A percentile compares a stretch with the other conserved stretches of the same genome.
These are phyloP conservation scores for Leuciscus waleckii DNA, from an alignment of 2,797 vertebrate genomes.

Conservation along the genomic window DNA sequence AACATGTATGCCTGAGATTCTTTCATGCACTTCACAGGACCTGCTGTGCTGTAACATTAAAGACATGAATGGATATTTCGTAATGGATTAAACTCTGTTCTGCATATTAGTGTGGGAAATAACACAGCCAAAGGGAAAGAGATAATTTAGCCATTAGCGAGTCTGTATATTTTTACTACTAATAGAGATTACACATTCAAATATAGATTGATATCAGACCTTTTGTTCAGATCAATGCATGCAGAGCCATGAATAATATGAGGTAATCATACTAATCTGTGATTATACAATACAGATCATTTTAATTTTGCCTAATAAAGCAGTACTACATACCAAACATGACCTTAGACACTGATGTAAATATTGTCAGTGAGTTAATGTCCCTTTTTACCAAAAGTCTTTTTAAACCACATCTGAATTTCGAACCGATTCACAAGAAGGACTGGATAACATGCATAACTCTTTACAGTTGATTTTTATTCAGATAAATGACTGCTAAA, in stretches of 20 bases:
- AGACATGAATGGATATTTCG: not conserved
- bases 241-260: slow-evolving; percentile 33
- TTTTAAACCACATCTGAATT: not conserved
- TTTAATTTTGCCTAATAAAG: slow-evolving; percentile 19
- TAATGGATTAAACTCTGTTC: not conserved
- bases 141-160: not conserved
- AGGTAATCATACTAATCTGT: slow-evolving; percentile 7
- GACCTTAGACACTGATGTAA: not conserved
- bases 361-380: not conserved
- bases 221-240: slow-evolving; percentile 32
- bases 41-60: slow-evolving; percentile 63
- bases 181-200: slow-evolving; percentile 7
- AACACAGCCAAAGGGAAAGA: not conserved
- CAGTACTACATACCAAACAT: not conserved
- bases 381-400: not conserved
- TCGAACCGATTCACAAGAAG: not conserved
- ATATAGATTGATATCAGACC: not conserved
- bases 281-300: slow-evolving; percentile 2
- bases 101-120: not conserved
- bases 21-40: slow-evolving; percentile 63
- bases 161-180: slow-evolving; percentile 12
- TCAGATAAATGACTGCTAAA: not conserved
- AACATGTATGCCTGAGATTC: not conserved
- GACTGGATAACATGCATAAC: slow-evolving; percentile 30
- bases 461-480: slow-evolving; percentile 13